Evolutionary conservation across 1,140 invertebrate genomes (phyloP).

Genomic region (Hydropsyche tenuis): DNA sequence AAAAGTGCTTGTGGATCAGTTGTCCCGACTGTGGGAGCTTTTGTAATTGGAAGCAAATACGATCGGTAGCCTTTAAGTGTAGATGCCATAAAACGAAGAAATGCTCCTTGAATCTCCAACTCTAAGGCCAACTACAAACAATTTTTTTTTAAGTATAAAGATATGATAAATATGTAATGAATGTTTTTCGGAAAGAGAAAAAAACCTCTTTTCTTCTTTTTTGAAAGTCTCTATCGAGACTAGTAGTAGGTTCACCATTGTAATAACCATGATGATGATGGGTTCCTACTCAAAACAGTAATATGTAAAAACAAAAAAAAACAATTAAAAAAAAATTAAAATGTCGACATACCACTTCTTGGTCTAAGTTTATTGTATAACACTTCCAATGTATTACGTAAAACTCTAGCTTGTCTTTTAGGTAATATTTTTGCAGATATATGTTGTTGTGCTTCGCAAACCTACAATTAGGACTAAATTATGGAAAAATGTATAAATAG

Average conservation of each 20-base stretch:
- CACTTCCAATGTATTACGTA: constrained; percentile 68
- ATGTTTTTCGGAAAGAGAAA: neutral
- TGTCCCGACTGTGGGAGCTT: constrained; percentile 89
- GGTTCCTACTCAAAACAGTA: constrained; percentile 35
- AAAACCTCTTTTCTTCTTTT: constrained; percentile 65
- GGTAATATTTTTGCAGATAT: constrained; percentile 86
- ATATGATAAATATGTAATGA: neutral
- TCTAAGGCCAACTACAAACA: constrained; percentile 77
- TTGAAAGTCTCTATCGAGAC: constrained; percentile 66
- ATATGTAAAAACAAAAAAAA: neutral
- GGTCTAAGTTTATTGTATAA: constrained; percentile 58
- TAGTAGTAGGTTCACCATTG: constrained; percentile 65
- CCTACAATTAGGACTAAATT: constrained; percentile 59
- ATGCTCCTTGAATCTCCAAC: constrained; percentile 95
- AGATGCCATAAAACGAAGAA: constrained; percentile 94
- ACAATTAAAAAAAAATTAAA: neutral
- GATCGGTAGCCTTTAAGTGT: constrained; percentile 91
- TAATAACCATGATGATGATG: constrained; percentile 54
- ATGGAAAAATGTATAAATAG: constrained; percentile 41
- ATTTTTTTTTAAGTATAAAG: constrained; percentile 8
- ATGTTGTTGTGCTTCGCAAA: constrained; percentile 86
- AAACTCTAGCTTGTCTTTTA: constrained; percentile 81
- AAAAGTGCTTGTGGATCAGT: constrained; percentile 96
- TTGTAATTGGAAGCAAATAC: constrained; percentile 92
- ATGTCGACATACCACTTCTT: constrained; percentile 61